Evolutionary conservation across 2,113 vertebrate genomes (phyloP), one percentile per base, ranked within the genome.

Genomic region (Penelope pileata): DNA sequence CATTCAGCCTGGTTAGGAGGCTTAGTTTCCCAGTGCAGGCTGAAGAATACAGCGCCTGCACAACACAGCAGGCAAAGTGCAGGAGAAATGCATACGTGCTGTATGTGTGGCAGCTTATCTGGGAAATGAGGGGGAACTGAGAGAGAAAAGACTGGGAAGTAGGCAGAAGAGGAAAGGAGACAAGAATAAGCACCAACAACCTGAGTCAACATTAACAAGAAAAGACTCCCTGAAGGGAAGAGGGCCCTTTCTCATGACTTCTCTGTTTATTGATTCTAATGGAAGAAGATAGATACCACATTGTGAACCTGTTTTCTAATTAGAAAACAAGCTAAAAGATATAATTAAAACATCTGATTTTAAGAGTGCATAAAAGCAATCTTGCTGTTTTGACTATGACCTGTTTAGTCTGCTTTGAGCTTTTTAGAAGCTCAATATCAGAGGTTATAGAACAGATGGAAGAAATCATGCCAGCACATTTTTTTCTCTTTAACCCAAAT

Each of bases 211-310:
- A 96, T 90, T 93, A 95, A 90, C 79, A 89, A 96, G 96, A 96
- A 97, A 96, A 91, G 94, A 62, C 91, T 95, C 96, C 96, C 92
- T 93, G 93, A 88, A 95, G 96, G 80, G 93, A 96, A 97, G 95
- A 96, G 89, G 92, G 95, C 94, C 91, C 74, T 96, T 97, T 97
- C 96, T 97, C 96, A 96, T 89, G 97, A 96, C 96, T 97, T 95
- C 90, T 96, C 92, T 96, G 94, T 97, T 97, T 97, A 95, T 97
- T 97, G 95, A 96, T 93, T 97, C 83, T 96, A 91, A 91, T 92
- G 75, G 80, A 91, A 97, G 90, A 83, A 93, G 93, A 97, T 81
- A 95, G 94, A 96, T 86, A 91, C 45, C 91, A 96, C 91, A 95
- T 32, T 94, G 93, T 70, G 42, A 78, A 84, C 51, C 38, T 64